Percentiles rank a stretch among this genome's conserved stretches.
phyloP scores from a whole-genome alignment of 2,797 vertebrate genomes.

The Oryzias sinensis region DNA sequence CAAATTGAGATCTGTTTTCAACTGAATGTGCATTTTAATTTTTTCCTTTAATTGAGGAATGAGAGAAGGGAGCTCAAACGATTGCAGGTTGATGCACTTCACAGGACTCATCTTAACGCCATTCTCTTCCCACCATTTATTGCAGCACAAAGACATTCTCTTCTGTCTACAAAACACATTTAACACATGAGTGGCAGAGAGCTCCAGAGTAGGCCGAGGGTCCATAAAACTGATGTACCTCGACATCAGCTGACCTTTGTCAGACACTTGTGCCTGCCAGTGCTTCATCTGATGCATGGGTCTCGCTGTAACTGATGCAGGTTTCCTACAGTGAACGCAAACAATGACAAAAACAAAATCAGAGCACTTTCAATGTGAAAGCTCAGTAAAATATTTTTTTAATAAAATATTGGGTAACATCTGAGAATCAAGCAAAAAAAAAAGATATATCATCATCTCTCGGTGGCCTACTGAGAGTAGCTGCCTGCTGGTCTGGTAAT shows the following conservation, averaged over 20 bases:
- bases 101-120: conserved; percentile 66
- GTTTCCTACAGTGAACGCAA: conserved; percentile 21
- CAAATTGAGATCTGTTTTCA: too few species aligned
- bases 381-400: conserved; percentile 26
- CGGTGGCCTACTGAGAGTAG: not conserved
- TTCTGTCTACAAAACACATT: conserved; percentile 69
- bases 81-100: conserved; percentile 66
- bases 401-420: conserved; percentile 34
- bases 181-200: conserved; percentile 70
- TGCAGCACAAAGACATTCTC: conserved; percentile 65
- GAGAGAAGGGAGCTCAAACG: conserved; percentile 30
- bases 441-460: conserved; percentile 27
- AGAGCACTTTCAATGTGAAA: conserved; percentile 27
- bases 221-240: conserved; percentile 71
- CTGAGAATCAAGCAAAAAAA: conserved; percentile 32
- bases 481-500: too few species aligned
- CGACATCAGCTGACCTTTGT: conserved; percentile 63
- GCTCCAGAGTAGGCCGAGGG: conserved; percentile 33
- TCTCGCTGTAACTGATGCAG: not conserved
- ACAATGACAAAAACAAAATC: conserved; percentile 10
- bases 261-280: conserved; percentile 38
- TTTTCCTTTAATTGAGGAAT: conserved; percentile 9
- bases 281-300: conserved; percentile 22
- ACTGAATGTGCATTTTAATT: not conserved
- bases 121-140: conserved; percentile 67